Base-by-base conservation (phyloP, 2,888 invertebrate genomes). In the Scaptomyza reducta region DNA sequence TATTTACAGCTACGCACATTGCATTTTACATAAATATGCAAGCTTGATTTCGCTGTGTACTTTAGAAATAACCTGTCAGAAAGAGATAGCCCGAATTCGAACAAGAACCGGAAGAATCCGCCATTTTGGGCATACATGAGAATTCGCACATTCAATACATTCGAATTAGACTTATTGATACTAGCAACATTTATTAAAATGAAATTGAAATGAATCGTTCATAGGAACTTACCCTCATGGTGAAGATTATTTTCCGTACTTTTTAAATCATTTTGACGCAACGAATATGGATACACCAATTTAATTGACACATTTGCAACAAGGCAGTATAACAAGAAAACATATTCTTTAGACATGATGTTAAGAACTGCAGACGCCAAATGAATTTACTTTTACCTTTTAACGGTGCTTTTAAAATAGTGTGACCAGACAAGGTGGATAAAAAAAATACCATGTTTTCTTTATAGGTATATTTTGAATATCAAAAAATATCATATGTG, bases 201-300 rank as follows among this genome's bases (percentile, higher is more conserved):
- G 22, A 1, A 22, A 1, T 22, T 22, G 4, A 22, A 22, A 22
- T n/a, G n/a, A n/a, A n/a, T 22, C 0, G 3, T 22, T 5, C 22
- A 22, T n/a, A 13, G 16, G 6, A 40, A 44, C 56, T 54, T 59
- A 74, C 74, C 75, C 22, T 18, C 27, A 22, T 64, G 47, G 6
- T 40, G 40, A 16, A 55, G 41, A 2, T 67, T 18, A 9, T 57
- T n/a, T 38, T 59, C 42, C 0, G 9, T 7, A 16, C 1, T n/a
- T 41, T 72, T 31, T 1, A 69, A 29, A 47, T 80, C 70, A 51
- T 80, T 82, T 33, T 87, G 60, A 0, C 85, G 65, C 14, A 77
- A 51, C 1, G 82, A 68, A 70, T 70, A 80, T 6, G 78, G 63
- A 6, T 29, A 25, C 7, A 51, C 51, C 14, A 49, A 9, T 22